These are phyloP conservation scores for Enteromius treurensis DNA, from an alignment of 2,797 vertebrate species.

Conservation along the genomic window DNA sequence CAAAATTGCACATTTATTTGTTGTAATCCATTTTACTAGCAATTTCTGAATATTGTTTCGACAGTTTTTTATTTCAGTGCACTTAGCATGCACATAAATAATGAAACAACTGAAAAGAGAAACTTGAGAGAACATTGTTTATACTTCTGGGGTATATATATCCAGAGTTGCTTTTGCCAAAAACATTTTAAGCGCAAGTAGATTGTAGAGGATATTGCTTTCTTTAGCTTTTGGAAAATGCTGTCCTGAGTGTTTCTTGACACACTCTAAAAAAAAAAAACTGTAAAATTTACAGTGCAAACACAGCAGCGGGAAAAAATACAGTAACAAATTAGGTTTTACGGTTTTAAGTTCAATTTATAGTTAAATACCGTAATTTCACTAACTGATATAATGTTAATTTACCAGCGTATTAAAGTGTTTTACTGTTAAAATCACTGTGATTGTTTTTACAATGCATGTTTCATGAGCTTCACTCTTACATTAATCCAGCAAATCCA, in stretches of 20 bases:
- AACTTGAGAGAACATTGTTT: neutral
- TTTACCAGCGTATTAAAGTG: too few species aligned
- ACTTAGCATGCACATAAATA: neutral
- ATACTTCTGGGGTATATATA: neutral
- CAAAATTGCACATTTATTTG: neutral
- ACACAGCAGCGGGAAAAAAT: too few species aligned
- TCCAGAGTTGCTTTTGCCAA: neutral
- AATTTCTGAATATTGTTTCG: neutral
- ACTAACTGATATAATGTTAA: too few species aligned
- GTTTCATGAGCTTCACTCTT: too few species aligned
- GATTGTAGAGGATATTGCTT: neutral
- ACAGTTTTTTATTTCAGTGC: neutral
- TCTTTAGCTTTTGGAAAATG: neutral
- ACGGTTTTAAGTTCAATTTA: too few species aligned
- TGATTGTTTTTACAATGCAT: too few species aligned
- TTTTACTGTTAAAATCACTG: too few species aligned
- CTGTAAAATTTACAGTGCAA: too few species aligned
- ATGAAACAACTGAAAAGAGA: neutral
- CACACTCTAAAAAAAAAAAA: too few species aligned
- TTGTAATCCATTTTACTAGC: neutral
- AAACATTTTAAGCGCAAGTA: neutral
- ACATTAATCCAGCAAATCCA: too few species aligned
- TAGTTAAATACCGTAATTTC: too few species aligned
- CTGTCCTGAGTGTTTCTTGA: neutral
- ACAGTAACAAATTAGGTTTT: too few species aligned